Evolutionary conservation across 2,797 vertebrate species (phyloP).

Genomic region (Neoniphon sammara): DNA sequence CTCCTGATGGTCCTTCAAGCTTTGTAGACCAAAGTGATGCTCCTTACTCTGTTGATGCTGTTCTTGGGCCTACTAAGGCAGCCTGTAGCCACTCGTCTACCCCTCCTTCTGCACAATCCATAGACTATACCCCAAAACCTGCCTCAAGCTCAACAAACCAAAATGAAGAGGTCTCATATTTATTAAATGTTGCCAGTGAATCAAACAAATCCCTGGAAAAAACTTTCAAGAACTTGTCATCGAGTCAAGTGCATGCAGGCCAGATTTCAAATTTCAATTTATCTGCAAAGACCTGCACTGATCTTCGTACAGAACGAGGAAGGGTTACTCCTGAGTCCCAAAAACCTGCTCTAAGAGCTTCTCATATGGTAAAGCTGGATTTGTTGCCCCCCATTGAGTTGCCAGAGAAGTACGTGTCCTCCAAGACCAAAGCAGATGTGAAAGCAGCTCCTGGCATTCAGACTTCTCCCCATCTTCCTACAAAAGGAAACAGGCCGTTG

Average conservation of each 20-base stretch:
- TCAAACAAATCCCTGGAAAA: slow-evolving; percentile 5
- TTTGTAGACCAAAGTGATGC: slow-evolving; percentile 10
- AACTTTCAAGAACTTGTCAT: neutral
- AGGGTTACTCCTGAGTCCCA: neutral
- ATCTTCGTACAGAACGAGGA: neutral
- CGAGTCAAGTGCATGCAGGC: neutral
- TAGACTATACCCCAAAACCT: slow-evolving; percentile 2
- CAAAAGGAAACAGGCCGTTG: neutral
- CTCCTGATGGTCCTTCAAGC: neutral
- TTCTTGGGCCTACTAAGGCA: slow-evolving; percentile 43
- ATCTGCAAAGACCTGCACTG: neutral
- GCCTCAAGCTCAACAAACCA: neutral
- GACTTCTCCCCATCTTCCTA: neutral
- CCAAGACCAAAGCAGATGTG: neutral
- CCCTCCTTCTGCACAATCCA: neutral
- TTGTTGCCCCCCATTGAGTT: neutral
- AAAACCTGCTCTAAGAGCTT: slow-evolving; percentile 9
- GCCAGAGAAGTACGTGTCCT: neutral
- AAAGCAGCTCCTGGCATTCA: neutral
- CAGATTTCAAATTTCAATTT: neutral
- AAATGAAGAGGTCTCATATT: neutral
- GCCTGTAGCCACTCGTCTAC: neutral
- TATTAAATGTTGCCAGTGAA: neutral
- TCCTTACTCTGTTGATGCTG: slow-evolving; percentile 53
- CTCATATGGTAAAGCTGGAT: slow-evolving; percentile 2